phyloP scores from a whole-genome alignment of 2,888 invertebrate genomes.

The Hirtodrosophila trivittata region DNA sequence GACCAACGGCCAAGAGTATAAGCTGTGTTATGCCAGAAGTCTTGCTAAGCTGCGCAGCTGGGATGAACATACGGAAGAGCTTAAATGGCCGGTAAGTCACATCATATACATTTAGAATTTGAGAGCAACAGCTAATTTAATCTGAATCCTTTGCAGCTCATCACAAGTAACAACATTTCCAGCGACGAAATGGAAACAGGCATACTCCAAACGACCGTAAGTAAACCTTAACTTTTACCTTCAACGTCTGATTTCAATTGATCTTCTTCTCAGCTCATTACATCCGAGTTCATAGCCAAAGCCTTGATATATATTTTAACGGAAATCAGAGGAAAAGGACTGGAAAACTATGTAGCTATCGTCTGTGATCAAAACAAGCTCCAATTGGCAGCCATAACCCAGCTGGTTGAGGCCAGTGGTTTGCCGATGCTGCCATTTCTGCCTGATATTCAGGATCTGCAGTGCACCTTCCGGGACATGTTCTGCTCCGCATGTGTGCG shows the following conservation, averaged over 20 bases:
- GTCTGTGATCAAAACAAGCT: constrained; percentile 35
- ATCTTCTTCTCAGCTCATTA: constrained; percentile 24
- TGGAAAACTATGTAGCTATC: constrained; percentile 36
- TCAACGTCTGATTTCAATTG: not conserved
- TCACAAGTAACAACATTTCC: constrained; percentile 35
- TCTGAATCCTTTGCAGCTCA: constrained; percentile 7
- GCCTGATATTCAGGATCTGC: constrained; percentile 32
- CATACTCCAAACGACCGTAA: constrained; percentile 32
- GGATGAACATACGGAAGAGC: constrained; percentile 37
- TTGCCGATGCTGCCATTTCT: constrained; percentile 23
- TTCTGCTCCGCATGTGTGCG: constrained; percentile 40
- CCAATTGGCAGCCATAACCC: constrained; percentile 14
- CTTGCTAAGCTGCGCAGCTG: constrained; percentile 37
- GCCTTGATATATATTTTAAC: constrained; percentile 31
- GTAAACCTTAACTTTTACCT: not conserved
- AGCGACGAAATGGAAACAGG: constrained; percentile 8
- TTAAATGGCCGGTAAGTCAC: constrained; percentile 39
- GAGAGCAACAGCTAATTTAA: not conserved
- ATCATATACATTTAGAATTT: not conserved
- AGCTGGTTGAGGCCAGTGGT: constrained; percentile 17
- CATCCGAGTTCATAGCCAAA: constrained; percentile 34
- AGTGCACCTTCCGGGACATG: constrained; percentile 32
- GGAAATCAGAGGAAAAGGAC: constrained; percentile 11
- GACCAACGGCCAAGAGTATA: constrained; percentile 26
- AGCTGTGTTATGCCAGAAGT: constrained; percentile 46